Base-by-base conservation (phyloP, 2,113 vertebrate species). In the Saguinus imperator region DNA sequence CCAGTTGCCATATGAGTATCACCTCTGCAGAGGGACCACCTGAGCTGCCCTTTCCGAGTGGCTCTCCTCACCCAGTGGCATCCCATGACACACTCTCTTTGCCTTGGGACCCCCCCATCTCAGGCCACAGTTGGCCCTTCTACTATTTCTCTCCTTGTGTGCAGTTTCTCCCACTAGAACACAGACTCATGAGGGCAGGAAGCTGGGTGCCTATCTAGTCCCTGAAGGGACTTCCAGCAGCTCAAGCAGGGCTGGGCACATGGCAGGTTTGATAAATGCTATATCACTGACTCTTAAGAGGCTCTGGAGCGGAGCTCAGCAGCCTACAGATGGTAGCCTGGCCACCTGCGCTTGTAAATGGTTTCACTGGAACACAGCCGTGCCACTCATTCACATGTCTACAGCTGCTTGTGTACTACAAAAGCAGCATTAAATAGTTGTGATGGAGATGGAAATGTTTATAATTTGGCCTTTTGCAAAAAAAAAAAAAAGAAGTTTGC, bases 191-290 rank as follows among this genome's bases (percentile, higher is more conserved):
- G 6, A 25, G 29, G 55, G 50, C 89, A 45, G 75, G 64, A 32
- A 5, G 3, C 45, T 9, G 32, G 14, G 35, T 37, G 35, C 50
- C 32, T 8, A 8, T 1, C 73, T 6, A 5, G 55, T 25, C 13
- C 50, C 64, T 55, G 40, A 8, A 9, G 12, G 84, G 80, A 21
- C 8, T n/a, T 40, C 64, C 50, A 50, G 64, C n/a, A 35, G 17
- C 48, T 40, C 4, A 55, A 72, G 37, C 27, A 29, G 27, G 55
- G 43, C 72, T 32, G 40, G 55, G n/a, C 9, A 14, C 14, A 0
- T 0, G 8, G 58, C 3, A 73, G 25, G 37, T 25, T 27, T 37
- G 32, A 20, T 87, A 14, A 73, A 52, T 21, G 3, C 1, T 8
- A 13, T 72, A 27, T 66, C 50, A 12, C 37, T 5, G 25, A 10